These are phyloP conservation scores for Callosobruchus maculatus DNA, from an alignment of 2,888 invertebrate genomes.

Conservation along the genomic window DNA sequence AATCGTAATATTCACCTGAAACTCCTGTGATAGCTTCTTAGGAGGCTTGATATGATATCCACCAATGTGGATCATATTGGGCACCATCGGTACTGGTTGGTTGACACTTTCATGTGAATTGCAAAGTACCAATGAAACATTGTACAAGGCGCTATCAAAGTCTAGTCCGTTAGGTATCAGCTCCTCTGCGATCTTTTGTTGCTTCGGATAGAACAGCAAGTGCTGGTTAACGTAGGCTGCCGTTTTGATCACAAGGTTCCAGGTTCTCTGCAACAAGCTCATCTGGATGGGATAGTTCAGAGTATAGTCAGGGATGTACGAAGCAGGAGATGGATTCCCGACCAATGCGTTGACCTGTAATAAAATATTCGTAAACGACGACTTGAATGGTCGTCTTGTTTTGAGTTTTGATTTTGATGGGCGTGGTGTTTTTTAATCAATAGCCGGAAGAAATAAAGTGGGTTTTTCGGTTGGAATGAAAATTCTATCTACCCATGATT, in stretches of 20 bases:
- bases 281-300: constrained; percentile 46
- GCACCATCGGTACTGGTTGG: constrained; percentile 52
- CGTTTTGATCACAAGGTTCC: constrained; percentile 46
- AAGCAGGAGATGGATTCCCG: constrained; percentile 50
- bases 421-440: too few relatives aligned
- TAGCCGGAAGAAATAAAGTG: too few relatives aligned
- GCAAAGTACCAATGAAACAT: constrained; percentile 33
- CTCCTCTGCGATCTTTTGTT: constrained; percentile 30
- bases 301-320: constrained; percentile 52
- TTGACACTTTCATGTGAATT: constrained; percentile 53
- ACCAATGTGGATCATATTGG: constrained; percentile 58
- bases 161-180: constrained; percentile 34
- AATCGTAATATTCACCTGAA: constrained; percentile 43
- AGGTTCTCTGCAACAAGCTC: constrained; percentile 53
- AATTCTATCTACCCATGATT: too few relatives aligned
- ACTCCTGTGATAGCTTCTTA: constrained; percentile 42
- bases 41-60: constrained; percentile 50
- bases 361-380: too few relatives aligned
- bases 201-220: constrained; percentile 22
- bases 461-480: too few relatives aligned
- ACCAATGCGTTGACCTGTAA: constrained; percentile 32
- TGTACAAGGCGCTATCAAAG: constrained; percentile 26
- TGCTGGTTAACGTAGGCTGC: constrained; percentile 19
- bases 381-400: too few relatives aligned
- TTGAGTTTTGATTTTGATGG: too few relatives aligned